phyloP scores from a whole-genome alignment of 2,888 invertebrate genomes.

The Ceramica pisi region DNA sequence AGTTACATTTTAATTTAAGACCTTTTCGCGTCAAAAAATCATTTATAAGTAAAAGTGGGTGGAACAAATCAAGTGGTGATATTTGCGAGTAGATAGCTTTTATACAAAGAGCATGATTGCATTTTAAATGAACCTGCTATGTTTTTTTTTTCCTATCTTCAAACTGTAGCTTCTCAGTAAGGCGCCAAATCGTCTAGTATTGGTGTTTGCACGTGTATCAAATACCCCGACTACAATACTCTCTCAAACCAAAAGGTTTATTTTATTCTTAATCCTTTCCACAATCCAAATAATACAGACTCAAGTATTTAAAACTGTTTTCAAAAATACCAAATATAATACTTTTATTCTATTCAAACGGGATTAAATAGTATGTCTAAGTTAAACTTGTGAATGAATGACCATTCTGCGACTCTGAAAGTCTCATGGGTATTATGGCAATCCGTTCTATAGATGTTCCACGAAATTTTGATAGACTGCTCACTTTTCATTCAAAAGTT shows the following conservation, averaged over 20 bases:
- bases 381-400: constrained; percentile 42
- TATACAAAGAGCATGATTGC: not conserved
- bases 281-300: not conserved
- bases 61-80: not conserved
- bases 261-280: constrained; percentile 45
- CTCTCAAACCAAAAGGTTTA: constrained; percentile 4
- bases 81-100: not conserved
- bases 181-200: constrained; percentile 25
- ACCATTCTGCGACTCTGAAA: constrained; percentile 12
- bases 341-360: constrained; percentile 29
- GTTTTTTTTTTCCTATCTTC: not conserved
- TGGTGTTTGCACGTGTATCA: constrained; percentile 5
- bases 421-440: not conserved
- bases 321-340: constrained; percentile 28
- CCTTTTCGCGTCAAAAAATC: not conserved
- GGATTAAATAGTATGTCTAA: constrained; percentile 32
- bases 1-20: constrained; percentile 49
- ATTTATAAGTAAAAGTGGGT: not conserved
- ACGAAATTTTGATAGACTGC: constrained; percentile 41
- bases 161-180: not conserved
- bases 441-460: constrained; percentile 21
- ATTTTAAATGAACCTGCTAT: not conserved
- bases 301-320: constrained; percentile 13
- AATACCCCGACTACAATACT: constrained; percentile 23
- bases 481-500: constrained; percentile 26